Conservation (phyloP, 2,888 invertebrate genomes). For the Drosophila merina region DNA sequence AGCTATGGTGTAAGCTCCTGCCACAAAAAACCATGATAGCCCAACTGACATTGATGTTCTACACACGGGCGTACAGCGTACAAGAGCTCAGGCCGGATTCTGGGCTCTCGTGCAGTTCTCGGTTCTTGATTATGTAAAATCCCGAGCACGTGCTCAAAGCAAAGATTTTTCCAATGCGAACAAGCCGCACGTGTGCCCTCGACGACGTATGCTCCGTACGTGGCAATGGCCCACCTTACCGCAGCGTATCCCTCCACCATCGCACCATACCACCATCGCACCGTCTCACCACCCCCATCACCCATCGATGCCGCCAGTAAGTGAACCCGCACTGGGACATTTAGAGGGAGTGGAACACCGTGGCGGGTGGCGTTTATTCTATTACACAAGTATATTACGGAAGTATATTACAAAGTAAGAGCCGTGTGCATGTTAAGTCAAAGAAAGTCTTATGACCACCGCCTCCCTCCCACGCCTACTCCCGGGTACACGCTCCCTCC, state of each 20-base stretch:
- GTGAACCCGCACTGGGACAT: slow-evolving; percentile 38
- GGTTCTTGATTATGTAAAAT: slow-evolving; percentile 80
- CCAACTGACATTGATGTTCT: slow-evolving; percentile 38
- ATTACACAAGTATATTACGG: slow-evolving; percentile 80
- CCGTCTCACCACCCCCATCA: slow-evolving; percentile 23
- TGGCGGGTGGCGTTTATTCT: slow-evolving; percentile 78
- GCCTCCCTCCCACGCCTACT: slow-evolving; percentile 5
- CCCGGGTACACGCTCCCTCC: background rate
- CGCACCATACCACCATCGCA: slow-evolving; percentile 4
- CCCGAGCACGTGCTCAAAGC: slow-evolving; percentile 82
- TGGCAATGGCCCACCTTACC: slow-evolving; percentile 31
- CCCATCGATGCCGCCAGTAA: slow-evolving; percentile 35
- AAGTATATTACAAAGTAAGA: slow-evolving; percentile 55
- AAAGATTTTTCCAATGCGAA: slow-evolving; percentile 82
- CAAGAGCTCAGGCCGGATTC: slow-evolving; percentile 13
- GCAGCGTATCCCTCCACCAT: slow-evolving; percentile 3
- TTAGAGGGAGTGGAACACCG: slow-evolving; percentile 63
- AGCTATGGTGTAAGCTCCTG: slow-evolving; percentile 11
- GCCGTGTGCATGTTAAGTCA: slow-evolving; percentile 66
- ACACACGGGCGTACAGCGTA: slow-evolving; percentile 18
- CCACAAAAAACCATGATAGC: slow-evolving; percentile 71
- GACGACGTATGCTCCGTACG: slow-evolving; percentile 26
- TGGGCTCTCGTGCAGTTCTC: slow-evolving; percentile 52
- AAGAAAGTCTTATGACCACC: slow-evolving; percentile 42
- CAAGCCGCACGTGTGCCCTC: slow-evolving; percentile 71